phyloP scores from a whole-genome alignment of 1,140 invertebrate species.

The Trichomalopsis sarcophagae region DNA sequence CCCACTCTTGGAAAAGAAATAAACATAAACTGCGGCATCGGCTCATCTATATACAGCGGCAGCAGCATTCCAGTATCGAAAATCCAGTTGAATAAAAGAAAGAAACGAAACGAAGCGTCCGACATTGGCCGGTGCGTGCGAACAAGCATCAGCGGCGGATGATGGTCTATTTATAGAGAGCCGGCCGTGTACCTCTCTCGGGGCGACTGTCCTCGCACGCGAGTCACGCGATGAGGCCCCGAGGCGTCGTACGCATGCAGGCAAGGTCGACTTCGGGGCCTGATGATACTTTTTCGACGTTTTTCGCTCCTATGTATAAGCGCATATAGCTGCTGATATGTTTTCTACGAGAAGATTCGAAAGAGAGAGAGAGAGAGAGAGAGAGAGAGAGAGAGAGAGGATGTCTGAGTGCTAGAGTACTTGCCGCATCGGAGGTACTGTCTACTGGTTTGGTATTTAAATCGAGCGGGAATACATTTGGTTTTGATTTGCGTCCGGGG shows the following conservation, averaged over 20 bases:
- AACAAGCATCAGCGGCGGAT: neutral
- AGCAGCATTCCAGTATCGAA: neutral
- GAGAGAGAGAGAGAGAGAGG: neutral
- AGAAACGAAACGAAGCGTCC: neutral
- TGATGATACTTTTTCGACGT: neutral
- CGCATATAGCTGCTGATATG: too few relatives aligned
- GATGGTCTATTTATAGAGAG: constrained; percentile 39
- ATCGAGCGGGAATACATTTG: neutral
- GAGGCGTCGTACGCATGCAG: neutral
- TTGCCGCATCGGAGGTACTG: too few relatives aligned
- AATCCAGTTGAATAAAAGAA: neutral
- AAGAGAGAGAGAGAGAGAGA: neutral
- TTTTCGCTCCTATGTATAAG: neutral
- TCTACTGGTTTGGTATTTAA: neutral
- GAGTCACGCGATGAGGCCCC: neutral
- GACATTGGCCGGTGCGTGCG: constrained; percentile 34
- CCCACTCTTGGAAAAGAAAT: too few relatives aligned
- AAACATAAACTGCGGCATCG: too few relatives aligned
- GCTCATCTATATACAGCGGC: too few relatives aligned
- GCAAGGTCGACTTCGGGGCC: neutral
- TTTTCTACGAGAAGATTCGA: neutral
- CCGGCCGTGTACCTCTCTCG: neutral
- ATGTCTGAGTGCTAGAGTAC: too few relatives aligned
- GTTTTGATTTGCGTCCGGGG: too few relatives aligned
- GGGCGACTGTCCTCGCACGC: constrained; percentile 39